These are phyloP conservation scores for Gadopsis marmoratus DNA, from an alignment of 2,797 vertebrate genomes.

Conservation along the genomic window DNA sequence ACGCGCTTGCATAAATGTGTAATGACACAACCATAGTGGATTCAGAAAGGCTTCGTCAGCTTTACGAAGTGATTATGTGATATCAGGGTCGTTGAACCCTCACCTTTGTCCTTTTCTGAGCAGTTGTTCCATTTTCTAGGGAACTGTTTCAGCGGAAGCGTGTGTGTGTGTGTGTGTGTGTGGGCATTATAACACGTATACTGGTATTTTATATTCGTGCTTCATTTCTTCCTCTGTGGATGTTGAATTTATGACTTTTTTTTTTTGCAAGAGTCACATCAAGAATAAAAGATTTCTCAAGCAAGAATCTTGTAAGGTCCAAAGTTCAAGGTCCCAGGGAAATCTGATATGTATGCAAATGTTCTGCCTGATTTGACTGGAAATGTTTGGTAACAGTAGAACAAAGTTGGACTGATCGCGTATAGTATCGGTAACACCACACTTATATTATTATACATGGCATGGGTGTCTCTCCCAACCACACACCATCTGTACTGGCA, in stretches of 20 bases:
- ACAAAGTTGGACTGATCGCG: constrained; percentile 5
- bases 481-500: background rate
- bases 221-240: background rate
- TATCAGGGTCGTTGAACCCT: constrained; percentile 48
- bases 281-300: background rate
- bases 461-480: background rate
- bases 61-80: constrained; percentile 33
- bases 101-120: constrained; percentile 57
- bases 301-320: background rate
- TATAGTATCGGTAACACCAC: background rate
- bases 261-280: background rate
- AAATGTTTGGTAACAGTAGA: constrained; percentile 25
- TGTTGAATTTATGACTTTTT: background rate
- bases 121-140: background rate
- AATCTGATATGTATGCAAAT: background rate
- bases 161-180: background rate
- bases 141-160: background rate
- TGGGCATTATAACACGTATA: background rate
- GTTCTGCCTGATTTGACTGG: constrained; percentile 14
- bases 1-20: constrained; percentile 6
- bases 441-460: background rate
- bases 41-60: constrained; percentile 8
- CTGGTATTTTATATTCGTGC: background rate
- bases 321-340: constrained; percentile 10
- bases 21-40: background rate